Evolutionary conservation across 2,888 invertebrate genomes (phyloP), one percentile per base, ranked within the genome.

Genomic region (Rotaria magnacalcarata): DNA sequence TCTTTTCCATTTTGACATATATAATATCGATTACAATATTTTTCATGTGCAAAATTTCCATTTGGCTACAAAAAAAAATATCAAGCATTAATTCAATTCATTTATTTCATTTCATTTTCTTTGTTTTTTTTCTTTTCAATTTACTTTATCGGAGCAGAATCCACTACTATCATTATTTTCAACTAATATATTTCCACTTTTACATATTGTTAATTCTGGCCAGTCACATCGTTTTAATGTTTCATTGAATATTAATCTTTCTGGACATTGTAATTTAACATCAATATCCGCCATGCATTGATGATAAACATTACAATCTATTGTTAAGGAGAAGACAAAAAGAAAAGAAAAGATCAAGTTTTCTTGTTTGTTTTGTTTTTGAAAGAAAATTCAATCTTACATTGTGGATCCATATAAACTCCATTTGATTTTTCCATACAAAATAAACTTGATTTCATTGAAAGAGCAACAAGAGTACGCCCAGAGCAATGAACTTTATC

Each of bases 1-100:
- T 85, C 85, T 84, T 85, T 87, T 34, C 85, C 87, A 85, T 85
- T 85, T 74, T 87, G 87, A 74, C 87, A 87, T 24, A 85, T 85
- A 50, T 84, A 85, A 74, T 87, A 87, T 52, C 87, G 80, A 74
- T 87, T 87, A 47, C 87, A 87, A 74, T 85, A 85, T 80, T 60
- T 41, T 84, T 87, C 87, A 74, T 87, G 87, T n/a, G 85, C 58
- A 85, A 60, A 87, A 54, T 85, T 85, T 54, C 87, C 87, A 60
- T 86, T 86, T 24, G 86, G 80, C 50, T 80, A 80, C 10, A 80
- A 47, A 80, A 14, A 75, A 75, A 10, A 11, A 43, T 4, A 54
- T 16, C 14, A 54, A 21, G 21, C 5, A 8, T 54, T 54, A 1
- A 34, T 34, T 2, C 34, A 34, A 34, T 34, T 34, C 34, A 34